A percentile compares a stretch with the other conserved stretches of the same genome.
Evolutionary conservation across 2,888 invertebrate genomes (phyloP).

Genomic region (Callyntrura sp.): DNA sequence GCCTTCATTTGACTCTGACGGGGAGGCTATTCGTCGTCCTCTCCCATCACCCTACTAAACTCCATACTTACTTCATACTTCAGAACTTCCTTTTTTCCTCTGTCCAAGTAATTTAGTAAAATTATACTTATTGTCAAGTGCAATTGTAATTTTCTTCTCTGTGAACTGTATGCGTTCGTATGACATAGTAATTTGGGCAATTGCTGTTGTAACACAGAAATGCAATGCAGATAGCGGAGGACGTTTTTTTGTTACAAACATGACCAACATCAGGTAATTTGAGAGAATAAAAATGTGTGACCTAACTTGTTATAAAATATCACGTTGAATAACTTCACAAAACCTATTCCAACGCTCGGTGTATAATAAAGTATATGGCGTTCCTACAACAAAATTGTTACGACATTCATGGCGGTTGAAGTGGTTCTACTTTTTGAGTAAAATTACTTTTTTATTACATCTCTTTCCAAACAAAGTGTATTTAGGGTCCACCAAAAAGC

Average conservation of each 20-base stretch:
- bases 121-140: constrained; percentile 40
- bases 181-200: constrained; percentile 3
- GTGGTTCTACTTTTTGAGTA: constrained; percentile 41
- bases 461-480: constrained; percentile 41
- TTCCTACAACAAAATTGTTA: constrained; percentile 42
- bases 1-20: background rate
- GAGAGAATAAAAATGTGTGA: constrained; percentile 44
- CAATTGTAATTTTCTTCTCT: constrained; percentile 10
- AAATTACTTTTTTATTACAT: constrained; percentile 68
- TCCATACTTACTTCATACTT: background rate
- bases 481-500: constrained; percentile 22
- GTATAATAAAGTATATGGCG: background rate
- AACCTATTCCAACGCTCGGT: background rate
- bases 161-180: background rate
- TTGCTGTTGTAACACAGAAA: background rate
- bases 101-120: constrained; percentile 33
- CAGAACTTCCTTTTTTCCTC: background rate
- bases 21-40: background rate
- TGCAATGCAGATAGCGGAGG: background rate
- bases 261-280: constrained; percentile 29
- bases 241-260: background rate
- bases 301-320: constrained; percentile 15
- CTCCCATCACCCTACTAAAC: background rate
- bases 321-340: background rate
- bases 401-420: constrained; percentile 26